Base-by-base conservation (phyloP, 2,888 invertebrate genomes). In the Hoplodrina blanda region DNA sequence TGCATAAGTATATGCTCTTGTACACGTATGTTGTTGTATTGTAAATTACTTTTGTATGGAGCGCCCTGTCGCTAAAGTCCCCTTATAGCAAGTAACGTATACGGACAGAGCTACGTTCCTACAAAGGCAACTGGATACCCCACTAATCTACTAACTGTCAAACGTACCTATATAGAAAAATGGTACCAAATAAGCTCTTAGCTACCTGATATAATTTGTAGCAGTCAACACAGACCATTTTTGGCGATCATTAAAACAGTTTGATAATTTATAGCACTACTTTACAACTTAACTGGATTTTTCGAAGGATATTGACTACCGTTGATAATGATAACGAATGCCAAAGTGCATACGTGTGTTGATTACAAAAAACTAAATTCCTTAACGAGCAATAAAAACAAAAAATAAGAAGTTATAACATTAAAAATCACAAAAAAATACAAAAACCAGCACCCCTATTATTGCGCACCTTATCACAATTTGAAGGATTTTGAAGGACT, bases 191-290 rank as follows among this genome's bases (percentile, higher is more conserved):
- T 80, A 76, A 73, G 61, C 64, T 69, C 56, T 70, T 62, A 67
- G 44, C 61, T 20, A 53, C 62, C 17, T 15, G 56, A 62, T 41
- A 56, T 76, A 82, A 76, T 83, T 76, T 73, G 62, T 73, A 65
- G 37, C 49, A 62, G 75, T 73, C 85, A 73, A 74, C 50, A 67
- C 74, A 59, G 8, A 54, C 81, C 81, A 73, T 85, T 83, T 85
- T 83, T 67, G 69, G 76, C 44, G 69, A 75, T 78, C 64, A 83
- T 80, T 85, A 77, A 75, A 76, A 78, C 67, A 17, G 50, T 69
- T 49, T 10, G n/a, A 53, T 76, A 73, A 81, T 77, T 80, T 72
- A 85, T 81, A 66, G 30, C 37, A 53, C 55, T 65, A 64, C 65
- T 74, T 73, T 66, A 54, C 59, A 55, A 66, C 62, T n/a, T 53